phyloP scores from a whole-genome alignment of 2,113 vertebrate genomes.

The Epinephelus fuscoguttatus region DNA sequence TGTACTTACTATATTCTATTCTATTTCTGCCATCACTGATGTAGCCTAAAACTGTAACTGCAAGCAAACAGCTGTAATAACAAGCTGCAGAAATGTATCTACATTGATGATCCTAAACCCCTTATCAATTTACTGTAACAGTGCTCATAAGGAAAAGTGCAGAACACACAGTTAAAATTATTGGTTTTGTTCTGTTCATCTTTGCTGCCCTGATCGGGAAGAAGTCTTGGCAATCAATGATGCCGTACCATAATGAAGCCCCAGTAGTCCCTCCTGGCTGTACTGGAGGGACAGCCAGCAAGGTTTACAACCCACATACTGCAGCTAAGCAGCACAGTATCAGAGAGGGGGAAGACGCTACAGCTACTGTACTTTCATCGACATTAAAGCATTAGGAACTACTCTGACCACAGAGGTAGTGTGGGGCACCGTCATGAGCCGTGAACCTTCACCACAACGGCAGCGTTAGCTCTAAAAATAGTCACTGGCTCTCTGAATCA shows the following conservation, averaged over 20 bases:
- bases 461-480: conserved; percentile 65
- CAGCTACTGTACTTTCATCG: conserved; percentile 30
- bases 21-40: too few species aligned
- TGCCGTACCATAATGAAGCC: conserved; percentile 63
- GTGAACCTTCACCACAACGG: conserved; percentile 44
- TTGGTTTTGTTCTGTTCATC: conserved; percentile 42
- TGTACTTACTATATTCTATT: too few species aligned
- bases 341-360: conserved; percentile 14
- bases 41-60: neutral
- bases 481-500: conserved; percentile 52
- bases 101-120: neutral
- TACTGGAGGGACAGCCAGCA: conserved; percentile 37
- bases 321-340: conserved; percentile 14
- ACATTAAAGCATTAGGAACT: conserved; percentile 19
- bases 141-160: conserved; percentile 19
- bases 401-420: conserved; percentile 43
- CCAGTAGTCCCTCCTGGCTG: conserved; percentile 32
- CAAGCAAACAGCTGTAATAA: conserved; percentile 6
- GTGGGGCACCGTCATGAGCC: conserved; percentile 34
- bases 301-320: conserved; percentile 22
- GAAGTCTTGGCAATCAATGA: conserved; percentile 47
- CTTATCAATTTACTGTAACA: neutral
- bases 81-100: neutral
- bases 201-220: neutral
- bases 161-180: conserved; percentile 31